Percentiles rank a stretch among this genome's conserved stretches.
These are phyloP conservation scores for Micrasema minimum DNA, from an alignment of 1,140 invertebrate genomes.

Conservation along the genomic window DNA sequence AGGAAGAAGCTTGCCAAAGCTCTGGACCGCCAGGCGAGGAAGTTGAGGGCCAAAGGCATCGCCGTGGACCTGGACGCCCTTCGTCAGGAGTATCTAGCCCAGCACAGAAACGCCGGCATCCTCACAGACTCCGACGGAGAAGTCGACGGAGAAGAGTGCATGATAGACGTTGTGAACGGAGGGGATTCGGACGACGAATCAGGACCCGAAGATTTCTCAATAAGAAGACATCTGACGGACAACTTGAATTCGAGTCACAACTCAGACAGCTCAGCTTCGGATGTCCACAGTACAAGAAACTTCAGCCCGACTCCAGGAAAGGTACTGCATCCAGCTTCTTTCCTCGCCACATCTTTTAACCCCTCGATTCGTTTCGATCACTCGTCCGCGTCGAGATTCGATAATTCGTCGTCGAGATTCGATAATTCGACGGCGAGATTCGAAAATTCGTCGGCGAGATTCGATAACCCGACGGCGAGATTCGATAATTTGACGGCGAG, in stretches of 20 bases:
- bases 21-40: slow-evolving; percentile 89
- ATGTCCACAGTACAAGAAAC: slow-evolving; percentile 63
- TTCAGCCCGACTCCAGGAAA: slow-evolving; percentile 70
- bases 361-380: slow-evolving; percentile 39
- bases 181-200: slow-evolving; percentile 72
- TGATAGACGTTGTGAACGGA: slow-evolving; percentile 81
- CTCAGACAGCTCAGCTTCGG: slow-evolving; percentile 68
- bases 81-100: slow-evolving; percentile 81
- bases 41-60: slow-evolving; percentile 89
- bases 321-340: slow-evolving; percentile 58
- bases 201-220: slow-evolving; percentile 68
- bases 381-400: slow-evolving; percentile 53
- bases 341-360: slow-evolving; percentile 60
- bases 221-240: slow-evolving; percentile 62
- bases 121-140: slow-evolving; percentile 79
- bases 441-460: too few relatives aligned
- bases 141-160: slow-evolving; percentile 74
- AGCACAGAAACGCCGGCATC: slow-evolving; percentile 72
- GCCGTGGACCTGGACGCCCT: slow-evolving; percentile 87
- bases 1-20: slow-evolving; percentile 94
- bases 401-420: slow-evolving; percentile 11
- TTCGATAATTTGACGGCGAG: slow-evolving; percentile 32
- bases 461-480: slow-evolving; percentile 24
- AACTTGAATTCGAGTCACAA: slow-evolving; percentile 68
- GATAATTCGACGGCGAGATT: slow-evolving; percentile 3